Conservation (phyloP, 1,140 invertebrate genomes). For the Drosophila suzukii region DNA sequence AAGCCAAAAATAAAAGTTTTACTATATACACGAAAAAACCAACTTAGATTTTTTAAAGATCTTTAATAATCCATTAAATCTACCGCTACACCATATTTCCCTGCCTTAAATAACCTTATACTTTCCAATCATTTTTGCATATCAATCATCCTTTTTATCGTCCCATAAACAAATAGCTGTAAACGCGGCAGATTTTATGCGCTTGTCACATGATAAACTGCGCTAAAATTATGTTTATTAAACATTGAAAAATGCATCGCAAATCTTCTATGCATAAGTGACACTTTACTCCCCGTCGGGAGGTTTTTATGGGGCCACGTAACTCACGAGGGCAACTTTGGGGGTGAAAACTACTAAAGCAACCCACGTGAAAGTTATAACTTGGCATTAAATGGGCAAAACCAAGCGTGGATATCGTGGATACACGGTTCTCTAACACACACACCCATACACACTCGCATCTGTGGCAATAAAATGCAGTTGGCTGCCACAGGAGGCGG, state of each 20-base stretch:
- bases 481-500: conserved; percentile 38
- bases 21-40: too few relatives aligned
- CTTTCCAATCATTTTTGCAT: conserved; percentile 15
- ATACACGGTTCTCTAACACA: conserved; percentile 47
- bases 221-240: conserved; percentile 56
- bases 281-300: conserved; percentile 14
- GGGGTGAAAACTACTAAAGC: conserved; percentile 59
- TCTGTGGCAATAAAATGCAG: conserved; percentile 72
- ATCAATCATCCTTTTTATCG: conserved; percentile 27
- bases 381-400: conserved; percentile 71
- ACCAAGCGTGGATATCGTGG: conserved; percentile 62
- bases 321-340: conserved; percentile 9
- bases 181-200: conserved; percentile 21
- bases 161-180: conserved; percentile 14
- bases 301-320: conserved; percentile 45
- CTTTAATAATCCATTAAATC: background rate
- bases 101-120: background rate
- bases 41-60: too few relatives aligned
- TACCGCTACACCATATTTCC: background rate
- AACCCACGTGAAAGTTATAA: conserved; percentile 77
- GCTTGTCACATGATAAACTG: conserved; percentile 40
- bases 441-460: conserved; percentile 16
- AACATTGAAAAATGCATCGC: conserved; percentile 48
- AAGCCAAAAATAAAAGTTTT: background rate
- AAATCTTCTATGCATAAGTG: conserved; percentile 53